phyloP scores from a whole-genome alignment of 2,113 vertebrate genomes.

The Plotosus lineatus region DNA sequence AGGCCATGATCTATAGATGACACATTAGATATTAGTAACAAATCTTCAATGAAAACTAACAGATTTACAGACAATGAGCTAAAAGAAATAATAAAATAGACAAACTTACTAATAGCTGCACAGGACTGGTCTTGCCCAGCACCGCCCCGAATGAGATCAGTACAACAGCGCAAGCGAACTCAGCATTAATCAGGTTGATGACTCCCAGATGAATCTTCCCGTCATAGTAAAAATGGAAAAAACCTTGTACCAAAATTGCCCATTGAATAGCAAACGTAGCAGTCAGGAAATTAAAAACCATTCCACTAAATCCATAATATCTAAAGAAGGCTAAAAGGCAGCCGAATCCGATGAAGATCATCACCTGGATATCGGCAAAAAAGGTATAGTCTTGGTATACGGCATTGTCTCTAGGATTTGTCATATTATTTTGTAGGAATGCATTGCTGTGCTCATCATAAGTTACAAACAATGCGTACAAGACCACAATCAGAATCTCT shows the following conservation, averaged over 20 bases:
- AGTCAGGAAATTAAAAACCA: slow-evolving; percentile 81
- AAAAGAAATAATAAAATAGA: neutral
- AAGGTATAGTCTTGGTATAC: slow-evolving; percentile 75
- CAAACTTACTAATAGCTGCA: slow-evolving; percentile 74
- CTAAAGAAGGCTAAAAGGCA: slow-evolving; percentile 81
- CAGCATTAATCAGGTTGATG: slow-evolving; percentile 75
- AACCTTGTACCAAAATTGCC: slow-evolving; percentile 79
- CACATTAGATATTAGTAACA: neutral
- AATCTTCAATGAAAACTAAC: neutral
- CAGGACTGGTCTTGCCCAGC: slow-evolving; percentile 78
- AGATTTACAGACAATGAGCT: neutral
- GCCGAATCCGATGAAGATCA: slow-evolving; percentile 82
- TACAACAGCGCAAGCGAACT: slow-evolving; percentile 79
- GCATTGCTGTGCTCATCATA: slow-evolving; percentile 70
- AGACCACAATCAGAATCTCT: slow-evolving; percentile 68
- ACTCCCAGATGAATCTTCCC: slow-evolving; percentile 76
- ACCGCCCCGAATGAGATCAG: slow-evolving; percentile 81
- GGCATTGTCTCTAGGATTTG: slow-evolving; percentile 59
- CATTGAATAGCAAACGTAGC: slow-evolving; percentile 81
- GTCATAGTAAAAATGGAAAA: slow-evolving; percentile 70
- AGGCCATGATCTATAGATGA: slow-evolving; percentile 66
- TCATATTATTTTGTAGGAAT: slow-evolving; percentile 58
- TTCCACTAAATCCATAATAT: slow-evolving; percentile 74
- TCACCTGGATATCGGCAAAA: slow-evolving; percentile 82
- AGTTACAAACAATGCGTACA: slow-evolving; percentile 75